Evolutionary conservation across 2,797 vertebrate species (phyloP).

Genomic region (Syngnathus rostellatus): DNA sequence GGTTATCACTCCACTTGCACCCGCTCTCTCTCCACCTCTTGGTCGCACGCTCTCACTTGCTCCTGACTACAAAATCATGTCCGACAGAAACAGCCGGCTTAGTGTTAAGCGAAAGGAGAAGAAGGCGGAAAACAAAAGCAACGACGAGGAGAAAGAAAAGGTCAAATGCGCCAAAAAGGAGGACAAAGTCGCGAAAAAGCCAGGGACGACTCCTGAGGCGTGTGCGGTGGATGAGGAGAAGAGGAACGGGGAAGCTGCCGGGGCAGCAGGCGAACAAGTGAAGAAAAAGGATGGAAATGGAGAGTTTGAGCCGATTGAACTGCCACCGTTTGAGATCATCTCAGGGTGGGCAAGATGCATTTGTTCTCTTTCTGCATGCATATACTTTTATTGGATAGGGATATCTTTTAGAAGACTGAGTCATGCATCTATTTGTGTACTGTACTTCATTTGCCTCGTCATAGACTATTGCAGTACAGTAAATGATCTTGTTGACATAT

Average conservation of each 20-base stretch:
- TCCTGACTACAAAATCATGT: slow-evolving; percentile 58
- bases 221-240: slow-evolving; percentile 34
- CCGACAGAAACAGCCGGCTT: slow-evolving; percentile 60
- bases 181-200: slow-evolving; percentile 44
- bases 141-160: slow-evolving; percentile 48
- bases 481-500: neutral
- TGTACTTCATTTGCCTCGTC: too few species aligned
- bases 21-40: slow-evolving; percentile 24
- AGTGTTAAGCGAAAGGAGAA: slow-evolving; percentile 63
- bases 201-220: slow-evolving; percentile 35
- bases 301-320: slow-evolving; percentile 78
- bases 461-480: neutral
- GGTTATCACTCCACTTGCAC: slow-evolving; percentile 51
- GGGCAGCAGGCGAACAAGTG: slow-evolving; percentile 36
- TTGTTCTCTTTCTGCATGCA: neutral
- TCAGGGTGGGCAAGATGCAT: slow-evolving; percentile 75
- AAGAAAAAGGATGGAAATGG: slow-evolving; percentile 59
- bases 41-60: slow-evolving; percentile 32
- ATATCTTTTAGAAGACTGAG: slow-evolving; percentile 42
- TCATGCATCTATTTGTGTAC: slow-evolving; percentile 21
- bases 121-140: slow-evolving; percentile 54
- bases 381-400: slow-evolving; percentile 14
- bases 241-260: slow-evolving; percentile 37
- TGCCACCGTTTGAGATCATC: slow-evolving; percentile 91
- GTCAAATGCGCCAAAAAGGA: slow-evolving; percentile 41